A percentile compares a stretch with the other conserved stretches of the same genome.
These are phyloP conservation scores for Dynastes maya DNA, from an alignment of 2,888 invertebrate genomes.

Conservation along the genomic window DNA sequence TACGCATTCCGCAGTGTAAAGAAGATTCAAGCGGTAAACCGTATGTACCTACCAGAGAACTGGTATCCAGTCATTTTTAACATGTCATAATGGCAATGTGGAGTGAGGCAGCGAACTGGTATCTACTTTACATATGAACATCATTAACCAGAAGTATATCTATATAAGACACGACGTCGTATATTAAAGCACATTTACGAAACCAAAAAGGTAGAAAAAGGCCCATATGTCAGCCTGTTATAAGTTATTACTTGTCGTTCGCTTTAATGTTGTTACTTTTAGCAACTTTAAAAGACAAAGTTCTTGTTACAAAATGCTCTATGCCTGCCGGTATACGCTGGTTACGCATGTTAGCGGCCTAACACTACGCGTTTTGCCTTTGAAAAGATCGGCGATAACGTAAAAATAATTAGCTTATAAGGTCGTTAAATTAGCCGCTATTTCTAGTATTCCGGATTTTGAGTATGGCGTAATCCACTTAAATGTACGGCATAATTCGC, in stretches of 20 bases:
- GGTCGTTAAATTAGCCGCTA: conserved; percentile 27
- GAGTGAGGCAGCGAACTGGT: conserved; percentile 44
- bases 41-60: conserved; percentile 40
- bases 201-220: conserved; percentile 41
- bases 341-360: conserved; percentile 17
- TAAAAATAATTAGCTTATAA: conserved; percentile 38
- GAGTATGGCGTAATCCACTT: not conserved
- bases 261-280: conserved; percentile 48
- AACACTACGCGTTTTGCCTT: not conserved
- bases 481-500: not conserved
- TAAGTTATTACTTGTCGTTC: conserved; percentile 48
- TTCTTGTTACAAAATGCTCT: conserved; percentile 19
- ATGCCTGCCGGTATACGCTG: conserved; percentile 1
- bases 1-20: conserved; percentile 32
- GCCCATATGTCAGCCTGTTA: conserved; percentile 40
- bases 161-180: conserved; percentile 48
- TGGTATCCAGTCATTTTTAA: conserved; percentile 50
- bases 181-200: conserved; percentile 44
- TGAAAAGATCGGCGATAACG: conserved; percentile 23
- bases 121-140: conserved; percentile 45
- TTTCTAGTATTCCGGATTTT: conserved; percentile 14
- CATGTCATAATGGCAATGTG: conserved; percentile 47
- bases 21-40: conserved; percentile 36
- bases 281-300: conserved; percentile 45
- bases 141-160: conserved; percentile 47